Conservation (phyloP, 2,113 vertebrate species). For the Symphodus melops region DNA sequence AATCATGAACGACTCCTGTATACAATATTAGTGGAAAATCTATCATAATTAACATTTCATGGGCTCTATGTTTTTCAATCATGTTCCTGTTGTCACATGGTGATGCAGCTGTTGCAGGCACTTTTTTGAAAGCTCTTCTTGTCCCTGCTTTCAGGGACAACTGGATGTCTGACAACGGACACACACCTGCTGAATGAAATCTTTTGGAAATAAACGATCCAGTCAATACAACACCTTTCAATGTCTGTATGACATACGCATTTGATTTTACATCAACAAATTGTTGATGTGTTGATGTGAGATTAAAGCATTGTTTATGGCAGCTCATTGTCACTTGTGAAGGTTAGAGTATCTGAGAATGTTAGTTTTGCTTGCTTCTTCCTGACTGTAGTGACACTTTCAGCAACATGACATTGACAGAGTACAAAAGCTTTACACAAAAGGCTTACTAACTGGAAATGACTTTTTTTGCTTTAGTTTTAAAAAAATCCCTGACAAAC, state of each 20-base stretch:
- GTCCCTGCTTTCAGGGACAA: constrained; percentile 6
- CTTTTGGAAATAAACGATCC: no score
- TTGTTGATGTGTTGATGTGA: no score
- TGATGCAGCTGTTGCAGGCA: neutral
- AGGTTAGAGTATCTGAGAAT: neutral
- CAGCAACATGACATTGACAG: neutral
- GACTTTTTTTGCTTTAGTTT: no score
- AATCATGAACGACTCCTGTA: no score
- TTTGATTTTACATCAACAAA: neutral
- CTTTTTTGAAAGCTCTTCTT: neutral
- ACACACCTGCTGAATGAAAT: neutral
- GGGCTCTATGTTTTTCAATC: neutral
- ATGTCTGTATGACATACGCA: neutral
- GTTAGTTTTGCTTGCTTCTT: no score
- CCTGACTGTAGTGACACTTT: neutral
- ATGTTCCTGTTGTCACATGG: neutral
- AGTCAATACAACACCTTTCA: no score
- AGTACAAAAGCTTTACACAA: neutral
- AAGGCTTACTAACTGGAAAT: no score
- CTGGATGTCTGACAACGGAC: neutral
- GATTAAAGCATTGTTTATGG: neutral
- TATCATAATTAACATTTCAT: neutral
- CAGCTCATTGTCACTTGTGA: neutral
- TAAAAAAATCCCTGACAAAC: no score
- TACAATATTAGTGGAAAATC: neutral